Conservation (phyloP, 2,888 invertebrate species). For the Calliopum simillimum region DNA sequence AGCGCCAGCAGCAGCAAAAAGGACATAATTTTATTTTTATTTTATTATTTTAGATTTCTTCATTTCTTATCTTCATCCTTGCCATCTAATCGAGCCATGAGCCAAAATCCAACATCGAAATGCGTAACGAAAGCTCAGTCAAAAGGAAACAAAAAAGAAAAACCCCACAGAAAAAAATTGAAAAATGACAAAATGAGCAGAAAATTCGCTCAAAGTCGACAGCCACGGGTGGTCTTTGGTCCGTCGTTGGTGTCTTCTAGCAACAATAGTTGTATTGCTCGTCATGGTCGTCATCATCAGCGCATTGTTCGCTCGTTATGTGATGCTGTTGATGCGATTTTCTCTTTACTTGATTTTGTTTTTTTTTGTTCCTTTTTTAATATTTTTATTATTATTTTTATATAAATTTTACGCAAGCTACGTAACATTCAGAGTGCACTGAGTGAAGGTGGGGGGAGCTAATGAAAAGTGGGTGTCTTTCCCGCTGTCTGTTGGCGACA, state of each 20-base stretch:
- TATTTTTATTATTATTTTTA: conserved; percentile 17
- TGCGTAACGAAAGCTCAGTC: background rate
- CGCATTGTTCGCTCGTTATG: conserved; percentile 32
- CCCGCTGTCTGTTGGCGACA: conserved; percentile 46
- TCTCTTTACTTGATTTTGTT: background rate
- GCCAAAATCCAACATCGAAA: conserved; percentile 23
- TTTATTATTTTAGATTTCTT: background rate
- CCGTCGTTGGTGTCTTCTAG: background rate
- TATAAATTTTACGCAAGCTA: conserved; percentile 13
- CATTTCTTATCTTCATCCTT: background rate
- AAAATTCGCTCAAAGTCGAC: conserved; percentile 17
- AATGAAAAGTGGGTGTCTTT: too few relatives aligned
- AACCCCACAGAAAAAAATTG: too few relatives aligned
- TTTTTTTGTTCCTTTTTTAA: background rate
- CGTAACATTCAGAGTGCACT: too few relatives aligned
- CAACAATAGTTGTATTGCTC: conserved; percentile 1
- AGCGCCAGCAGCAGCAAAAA: conserved; percentile 33
- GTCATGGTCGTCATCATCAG: conserved; percentile 26
- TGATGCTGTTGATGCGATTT: conserved; percentile 23
- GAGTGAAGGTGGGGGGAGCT: conserved; percentile 29
- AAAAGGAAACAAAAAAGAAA: too few relatives aligned
- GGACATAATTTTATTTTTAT: conserved; percentile 32
- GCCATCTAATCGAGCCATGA: conserved; percentile 26
- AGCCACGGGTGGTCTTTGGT: conserved; percentile 20
- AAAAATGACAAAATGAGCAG: conserved; percentile 8